Evolutionary conservation across 2,888 invertebrate species (phyloP).

Genomic region (Scaptomyza tumidula): DNA sequence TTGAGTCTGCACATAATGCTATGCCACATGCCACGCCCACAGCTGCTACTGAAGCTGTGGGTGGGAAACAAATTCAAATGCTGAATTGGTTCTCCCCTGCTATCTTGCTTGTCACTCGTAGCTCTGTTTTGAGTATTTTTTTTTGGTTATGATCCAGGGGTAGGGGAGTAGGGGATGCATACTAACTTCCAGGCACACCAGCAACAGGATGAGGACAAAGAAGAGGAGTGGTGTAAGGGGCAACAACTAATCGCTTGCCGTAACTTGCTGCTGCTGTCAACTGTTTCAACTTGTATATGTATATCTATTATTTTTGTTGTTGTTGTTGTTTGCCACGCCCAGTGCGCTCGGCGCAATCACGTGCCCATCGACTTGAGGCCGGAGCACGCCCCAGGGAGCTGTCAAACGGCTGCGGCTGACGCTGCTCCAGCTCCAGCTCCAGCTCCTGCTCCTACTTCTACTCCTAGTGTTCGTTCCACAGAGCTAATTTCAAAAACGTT

Average conservation of each 20-base stretch:
- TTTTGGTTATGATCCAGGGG: constrained; percentile 16
- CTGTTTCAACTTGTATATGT: constrained; percentile 30
- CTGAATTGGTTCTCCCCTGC: neutral
- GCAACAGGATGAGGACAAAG: neutral
- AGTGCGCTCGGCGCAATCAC: constrained; percentile 65
- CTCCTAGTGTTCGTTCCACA: constrained; percentile 31
- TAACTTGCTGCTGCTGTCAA: constrained; percentile 44
- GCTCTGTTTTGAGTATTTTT: constrained; percentile 10
- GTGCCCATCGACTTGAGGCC: constrained; percentile 77
- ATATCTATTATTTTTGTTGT: constrained; percentile 17
- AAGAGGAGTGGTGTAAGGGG: neutral
- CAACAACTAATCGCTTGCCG: constrained; percentile 48
- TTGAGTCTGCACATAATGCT: constrained; percentile 55
- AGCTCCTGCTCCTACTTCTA: neutral
- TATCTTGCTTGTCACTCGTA: neutral
- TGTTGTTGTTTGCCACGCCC: constrained; percentile 52
- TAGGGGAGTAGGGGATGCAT: too few relatives aligned
- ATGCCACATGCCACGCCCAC: constrained; percentile 11
- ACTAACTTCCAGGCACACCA: constrained; percentile 5
- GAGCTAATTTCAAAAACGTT: constrained; percentile 58
- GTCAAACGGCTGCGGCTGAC: constrained; percentile 69
- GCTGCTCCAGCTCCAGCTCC: constrained; percentile 16
- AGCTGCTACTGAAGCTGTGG: neutral
- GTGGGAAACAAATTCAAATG: constrained; percentile 1
- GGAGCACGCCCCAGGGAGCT: constrained; percentile 77